Base-by-base conservation (phyloP, 1,140 invertebrate genomes). In the Plectus sambesii region DNA sequence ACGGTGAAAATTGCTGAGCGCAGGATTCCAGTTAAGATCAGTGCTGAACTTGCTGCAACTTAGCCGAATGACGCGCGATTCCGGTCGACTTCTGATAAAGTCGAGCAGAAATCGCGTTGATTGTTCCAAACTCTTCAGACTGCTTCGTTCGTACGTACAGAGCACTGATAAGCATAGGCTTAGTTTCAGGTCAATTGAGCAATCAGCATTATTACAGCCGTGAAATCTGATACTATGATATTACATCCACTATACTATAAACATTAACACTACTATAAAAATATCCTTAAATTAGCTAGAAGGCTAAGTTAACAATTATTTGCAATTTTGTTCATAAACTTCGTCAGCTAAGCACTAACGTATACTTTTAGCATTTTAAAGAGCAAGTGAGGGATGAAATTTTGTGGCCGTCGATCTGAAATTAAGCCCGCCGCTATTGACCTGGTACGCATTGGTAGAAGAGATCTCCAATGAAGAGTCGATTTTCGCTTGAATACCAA, bases 401-500 rank as follows among this genome's bases (percentile, higher is more conserved):
- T n/a, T 56, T 59, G 33, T 59, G 54, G 17, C 42, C 47, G 36
- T n/a, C n/a, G n/a, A n/a, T n/a, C n/a, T n/a, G n/a, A n/a, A n/a
- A n/a, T n/a, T n/a, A n/a, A n/a, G n/a, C n/a, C n/a, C n/a, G n/a
- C n/a, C n/a, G n/a, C n/a, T n/a, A n/a, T n/a, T n/a, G n/a, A n/a
- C n/a, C n/a, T n/a, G n/a, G n/a, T n/a, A n/a, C n/a, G n/a, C 56
- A 59, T 33, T 51, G 56, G 46, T 59, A 53, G 39, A 59, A 59
- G 3, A 58, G 22, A 19, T 57, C 56, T 15, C 56, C 56, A 3
- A 58, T 9, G 37, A 59, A 59, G 17, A 59, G 49, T 24, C 56
- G 42, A 22, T 53, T 48, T 30, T 49, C 56, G 8, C 29, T 25
- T 12, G 44, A 36, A 45, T 58, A 59, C 37, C 49, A 48, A 2